Conservation (phyloP, 2,113 vertebrate genomes). For the Cheirogaleus medius region DNA sequence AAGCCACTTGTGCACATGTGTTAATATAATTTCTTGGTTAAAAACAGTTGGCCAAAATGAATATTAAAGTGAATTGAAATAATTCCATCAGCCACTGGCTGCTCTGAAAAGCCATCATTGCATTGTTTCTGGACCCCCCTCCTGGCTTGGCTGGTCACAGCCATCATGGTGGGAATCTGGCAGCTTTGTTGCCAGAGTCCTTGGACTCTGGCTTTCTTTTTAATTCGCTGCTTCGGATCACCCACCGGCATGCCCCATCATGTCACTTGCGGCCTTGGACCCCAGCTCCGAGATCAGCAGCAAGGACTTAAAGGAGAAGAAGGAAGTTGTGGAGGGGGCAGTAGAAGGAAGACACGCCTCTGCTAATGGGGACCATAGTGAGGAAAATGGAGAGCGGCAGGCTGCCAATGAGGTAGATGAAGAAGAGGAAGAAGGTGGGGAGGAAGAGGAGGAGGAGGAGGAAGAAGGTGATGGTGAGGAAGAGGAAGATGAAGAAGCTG, state of each 20-base stretch:
- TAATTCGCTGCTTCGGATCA: not conserved
- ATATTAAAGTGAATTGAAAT: not conserved
- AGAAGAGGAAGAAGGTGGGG: not conserved
- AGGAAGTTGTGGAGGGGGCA: not conserved
- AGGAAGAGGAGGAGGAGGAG: not conserved
- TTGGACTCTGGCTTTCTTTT: not conserved
- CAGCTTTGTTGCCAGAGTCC: not conserved
- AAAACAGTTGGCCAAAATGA: not conserved
- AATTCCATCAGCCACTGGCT: not conserved
- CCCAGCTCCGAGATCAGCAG: not conserved
- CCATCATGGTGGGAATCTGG: too few relatives aligned
- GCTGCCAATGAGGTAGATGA: not conserved
- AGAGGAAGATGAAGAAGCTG: not conserved
- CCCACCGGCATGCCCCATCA: not conserved
- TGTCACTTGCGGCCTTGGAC: not conserved
- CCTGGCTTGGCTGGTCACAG: not conserved
- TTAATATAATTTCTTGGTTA: not conserved
- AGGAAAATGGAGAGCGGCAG: not conserved
- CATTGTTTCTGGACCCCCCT: not conserved
- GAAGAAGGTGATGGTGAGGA: not conserved
- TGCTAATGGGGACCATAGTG: not conserved
- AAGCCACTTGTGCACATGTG: not conserved
- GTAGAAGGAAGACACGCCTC: not conserved
- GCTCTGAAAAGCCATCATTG: not conserved
- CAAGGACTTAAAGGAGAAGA: not conserved